Base-by-base conservation (phyloP, 2,888 invertebrate genomes). In the Tiliacea aurago region DNA sequence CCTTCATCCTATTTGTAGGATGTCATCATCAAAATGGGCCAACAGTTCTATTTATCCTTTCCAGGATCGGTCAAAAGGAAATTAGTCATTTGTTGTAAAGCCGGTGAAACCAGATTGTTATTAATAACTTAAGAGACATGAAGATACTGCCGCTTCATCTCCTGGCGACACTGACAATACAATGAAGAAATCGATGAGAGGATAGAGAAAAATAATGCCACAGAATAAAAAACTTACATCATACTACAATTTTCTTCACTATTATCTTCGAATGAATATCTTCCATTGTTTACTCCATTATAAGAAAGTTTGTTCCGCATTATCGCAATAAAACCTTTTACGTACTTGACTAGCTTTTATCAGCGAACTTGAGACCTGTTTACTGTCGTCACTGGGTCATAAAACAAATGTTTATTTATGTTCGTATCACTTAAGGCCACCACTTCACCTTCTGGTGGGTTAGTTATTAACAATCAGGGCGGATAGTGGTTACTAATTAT, bases 381-480 rank as follows among this genome's bases (percentile, higher is more conserved):
- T 53, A 55, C 63, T 69, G 58, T 58, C 23, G 49, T 59, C 58
- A 59, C 55, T 65, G 62, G 55, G 65, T 61, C 69, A 70, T 83
- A 74, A 81, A 83, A 72, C 55, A 78, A 71, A 84, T 67, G 70
- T 73, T 73, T 81, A 84, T 81, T 71, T 84, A 74, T 55, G 28
- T 70, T 37, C 65, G 10, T 80, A 73, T 70, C 64, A 68, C 74
- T 67, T 68, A 47, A 73, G 78, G 78, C 70, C 81, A 70, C 47
- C 59, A n/a, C 43, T 61, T 82, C 56, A 84, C 84, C 84, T 82
- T 80, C 76, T 67, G 71, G 45, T 76, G 53, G 49, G 37, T 67
- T 67, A 61, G 63, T 59, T 37, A 71, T 65, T 15, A 65, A 70
- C 61, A 55, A 81, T 84, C 84, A 71, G 80, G 84, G 81, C 81